Evolutionary conservation across 2,888 invertebrate genomes (phyloP).

Genomic region (Nasonia oneida): DNA sequence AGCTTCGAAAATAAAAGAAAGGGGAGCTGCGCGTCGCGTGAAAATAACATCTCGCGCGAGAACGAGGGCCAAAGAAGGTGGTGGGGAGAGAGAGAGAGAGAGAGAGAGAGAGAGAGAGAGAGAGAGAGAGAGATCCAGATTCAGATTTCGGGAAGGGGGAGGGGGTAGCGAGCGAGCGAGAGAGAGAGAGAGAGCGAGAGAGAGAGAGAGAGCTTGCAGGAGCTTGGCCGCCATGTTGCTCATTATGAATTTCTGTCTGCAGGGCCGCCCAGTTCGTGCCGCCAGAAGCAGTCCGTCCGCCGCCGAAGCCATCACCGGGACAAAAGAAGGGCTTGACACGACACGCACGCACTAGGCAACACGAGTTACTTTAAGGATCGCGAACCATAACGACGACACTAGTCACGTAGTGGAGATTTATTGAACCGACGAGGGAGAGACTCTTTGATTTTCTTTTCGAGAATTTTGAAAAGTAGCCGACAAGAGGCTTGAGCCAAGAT

Average conservation of each 20-base stretch:
- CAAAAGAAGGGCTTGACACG: slow-evolving; percentile 54
- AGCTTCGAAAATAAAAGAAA: slow-evolving; percentile 55
- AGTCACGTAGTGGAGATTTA: background rate
- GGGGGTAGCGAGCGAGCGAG: slow-evolving; percentile 19
- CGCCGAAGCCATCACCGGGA: slow-evolving; percentile 75
- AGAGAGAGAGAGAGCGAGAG: slow-evolving; percentile 6
- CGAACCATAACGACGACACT: background rate
- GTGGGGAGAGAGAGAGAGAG: slow-evolving; percentile 12
- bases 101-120: no score
- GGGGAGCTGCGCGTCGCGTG: slow-evolving; percentile 35
- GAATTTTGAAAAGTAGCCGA: slow-evolving; percentile 24
- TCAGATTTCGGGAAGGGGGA: slow-evolving; percentile 15
- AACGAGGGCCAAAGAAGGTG: slow-evolving; percentile 50
- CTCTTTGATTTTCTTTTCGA: background rate
- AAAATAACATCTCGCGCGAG: slow-evolving; percentile 49
- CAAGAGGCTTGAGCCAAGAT: slow-evolving; percentile 82
- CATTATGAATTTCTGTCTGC: slow-evolving; percentile 61
- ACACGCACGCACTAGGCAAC: slow-evolving; percentile 28
- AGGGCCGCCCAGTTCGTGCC: slow-evolving; percentile 79
- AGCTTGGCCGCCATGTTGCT: slow-evolving; percentile 55
- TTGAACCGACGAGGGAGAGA: slow-evolving; percentile 18
- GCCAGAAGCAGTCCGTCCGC: slow-evolving; percentile 79
- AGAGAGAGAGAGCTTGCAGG: slow-evolving; percentile 37
- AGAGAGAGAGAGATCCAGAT: slow-evolving; percentile 34
- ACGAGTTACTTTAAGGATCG: background rate